Base-by-base conservation (phyloP, 2,888 invertebrate genomes). In the Sminthurinus aureus region DNA sequence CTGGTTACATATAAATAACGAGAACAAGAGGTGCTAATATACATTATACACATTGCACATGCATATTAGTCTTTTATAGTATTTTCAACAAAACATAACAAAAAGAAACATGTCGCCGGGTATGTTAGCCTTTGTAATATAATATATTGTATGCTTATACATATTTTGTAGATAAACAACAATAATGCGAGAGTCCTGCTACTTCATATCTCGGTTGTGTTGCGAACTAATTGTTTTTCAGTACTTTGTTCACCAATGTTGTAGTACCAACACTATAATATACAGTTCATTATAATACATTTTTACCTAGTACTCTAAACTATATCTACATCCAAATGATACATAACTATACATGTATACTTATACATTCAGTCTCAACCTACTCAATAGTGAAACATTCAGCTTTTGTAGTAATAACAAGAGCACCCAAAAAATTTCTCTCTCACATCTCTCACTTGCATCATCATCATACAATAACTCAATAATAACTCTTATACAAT, bases 141-240 rank as follows among this genome's bases (percentile, higher is more conserved):
- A n/a, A n/a, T n/a, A n/a, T n/a, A n/a, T n/a, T n/a, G n/a, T 76
- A 8, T 76, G 76, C 52, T 78, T 78, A 78, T 20, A 78, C 22
- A 20, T 77, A 50, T 22, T 22, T n/a, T 50, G 26, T 22, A 24
- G 78, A 78, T 64, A 66, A 78, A 81, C 71, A 81, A 80, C 73
- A 80, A 66, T n/a, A n/a, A 80, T 71, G 81, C 81, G 81, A 81
- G 81, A 81, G 81, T 73, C 81, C 81, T 71, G 81, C 81, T 81
- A 81, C 81, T 74, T 64, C 38, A 50, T 69, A 20, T 71, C 71
- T 69, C 8, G 6, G 20, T 69, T 69, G 38, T 79, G 79, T 79
- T 79, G 79, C 79, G 79, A 67, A 69, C n/a, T 51, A 69, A 74
- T 81, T 73, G 73, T 73, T 64, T 50, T 73, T 81, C 38, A 73